Evolutionary conservation across 1,140 invertebrate species (phyloP), one percentile per base, ranked within the genome.

Genomic region (Leptestheria dahalacensis): DNA sequence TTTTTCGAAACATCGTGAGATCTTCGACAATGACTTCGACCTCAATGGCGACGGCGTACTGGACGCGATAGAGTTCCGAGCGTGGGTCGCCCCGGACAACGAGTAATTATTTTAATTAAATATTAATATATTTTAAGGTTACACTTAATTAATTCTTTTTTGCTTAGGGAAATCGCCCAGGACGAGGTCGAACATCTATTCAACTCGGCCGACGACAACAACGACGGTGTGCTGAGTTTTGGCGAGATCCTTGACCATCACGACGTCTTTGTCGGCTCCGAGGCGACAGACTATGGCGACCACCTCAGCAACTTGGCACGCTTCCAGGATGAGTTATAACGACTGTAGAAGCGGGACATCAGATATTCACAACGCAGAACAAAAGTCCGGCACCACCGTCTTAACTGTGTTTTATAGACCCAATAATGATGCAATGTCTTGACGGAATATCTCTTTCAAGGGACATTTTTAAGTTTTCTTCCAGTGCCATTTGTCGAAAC

Each of bases 251-350:
- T 96, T 0, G 78, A 84, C 18, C 86, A 93, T 70, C 85, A 96
- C 69, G 86, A 94, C 62, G 79, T 85, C 47, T 98, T 97, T 75
- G 91, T 97, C 15, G 92, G 93, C 15, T 94, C 89, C 70, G 91
- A 97, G 77, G 92, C 86, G 0, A 94, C 91, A n/a, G 89, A 94
- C 69, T 96, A 91, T 74, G 92, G 91, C 2, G 83, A 91, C 68
- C 88, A 93, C 71, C 77, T 94, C 46, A 79, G 86, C 54, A 84
- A 86, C 65, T 80, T 87, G 57, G 83, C 88, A 61, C 78, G 81
- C 65, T 87, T 90, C 65, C 73, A 79, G 59, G 88, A 92, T 67
- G 89, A 92, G 74, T 78, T 93, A 48, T 91, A 76, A 79, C 59
- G 29, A 48, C 10, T 25, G 15, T 26, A 49, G 3, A 48, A 26